phyloP scores from a whole-genome alignment of 2,888 invertebrate genomes.

The Noctua fimbriata region DNA sequence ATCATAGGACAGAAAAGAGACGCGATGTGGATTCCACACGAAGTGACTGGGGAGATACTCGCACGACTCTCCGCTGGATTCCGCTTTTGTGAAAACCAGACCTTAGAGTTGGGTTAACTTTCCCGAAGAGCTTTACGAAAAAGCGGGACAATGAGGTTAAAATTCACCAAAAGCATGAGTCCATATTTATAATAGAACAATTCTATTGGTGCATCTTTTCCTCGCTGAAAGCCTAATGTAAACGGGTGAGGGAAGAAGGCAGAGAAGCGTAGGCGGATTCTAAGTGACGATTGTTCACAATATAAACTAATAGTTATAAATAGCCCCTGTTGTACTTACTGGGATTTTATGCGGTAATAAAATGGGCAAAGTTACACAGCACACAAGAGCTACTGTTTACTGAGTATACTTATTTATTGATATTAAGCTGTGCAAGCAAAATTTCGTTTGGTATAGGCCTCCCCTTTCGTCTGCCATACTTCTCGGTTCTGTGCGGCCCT shows the following conservation, averaged over 20 bases:
- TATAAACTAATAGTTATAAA: too few species aligned
- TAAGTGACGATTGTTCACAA: slow-evolving; percentile 67
- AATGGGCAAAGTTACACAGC: slow-evolving; percentile 48
- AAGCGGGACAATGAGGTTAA: not conserved
- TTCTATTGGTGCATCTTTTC: slow-evolving; percentile 6
- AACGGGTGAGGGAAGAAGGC: slow-evolving; percentile 70
- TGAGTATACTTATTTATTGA: slow-evolving; percentile 20
- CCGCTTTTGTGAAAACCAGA: not conserved
- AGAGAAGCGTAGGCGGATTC: slow-evolving; percentile 63
- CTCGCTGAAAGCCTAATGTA: not conserved
- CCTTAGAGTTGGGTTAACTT: not conserved
- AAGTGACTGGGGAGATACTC: not conserved
- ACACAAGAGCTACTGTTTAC: slow-evolving; percentile 6
- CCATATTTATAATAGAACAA: not conserved
- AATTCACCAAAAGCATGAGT: not conserved
- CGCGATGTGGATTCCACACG: not conserved
- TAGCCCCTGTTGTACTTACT: too few species aligned
- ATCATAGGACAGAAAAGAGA: not conserved
- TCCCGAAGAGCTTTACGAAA: not conserved
- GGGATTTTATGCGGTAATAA: slow-evolving; percentile 41
- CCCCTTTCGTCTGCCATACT: too few species aligned
- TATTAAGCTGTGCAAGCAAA: not conserved
- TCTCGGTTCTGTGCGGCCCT: too few species aligned
- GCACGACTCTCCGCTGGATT: not conserved
- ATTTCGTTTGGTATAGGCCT: not conserved